These are phyloP conservation scores for Creontiades dilutus DNA, from an alignment of 2,888 invertebrate genomes.

Conservation along the genomic window DNA sequence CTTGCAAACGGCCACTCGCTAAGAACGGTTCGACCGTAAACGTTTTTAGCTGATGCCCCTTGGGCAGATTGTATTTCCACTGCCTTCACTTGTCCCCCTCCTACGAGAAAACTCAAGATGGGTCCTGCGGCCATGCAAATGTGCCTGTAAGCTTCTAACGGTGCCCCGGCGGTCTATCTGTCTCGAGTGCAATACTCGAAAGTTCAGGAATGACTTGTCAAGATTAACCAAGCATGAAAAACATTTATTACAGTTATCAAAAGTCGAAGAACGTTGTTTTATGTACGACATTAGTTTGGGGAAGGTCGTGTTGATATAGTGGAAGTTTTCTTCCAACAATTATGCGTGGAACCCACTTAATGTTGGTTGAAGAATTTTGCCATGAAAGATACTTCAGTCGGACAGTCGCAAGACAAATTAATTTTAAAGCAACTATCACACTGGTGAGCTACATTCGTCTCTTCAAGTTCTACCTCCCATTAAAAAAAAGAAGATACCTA, in stretches of 20 bases:
- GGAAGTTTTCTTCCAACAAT: too few relatives aligned
- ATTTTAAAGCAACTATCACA: too few relatives aligned
- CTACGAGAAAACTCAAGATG: background rate
- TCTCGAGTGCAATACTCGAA: background rate
- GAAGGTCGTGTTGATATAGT: too few relatives aligned
- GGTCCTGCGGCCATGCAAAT: slow-evolving; percentile 8
- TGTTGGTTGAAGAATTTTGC: too few relatives aligned
- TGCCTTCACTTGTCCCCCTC: background rate
- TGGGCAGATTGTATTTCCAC: background rate
- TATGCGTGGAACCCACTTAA: too few relatives aligned
- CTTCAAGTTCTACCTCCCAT: too few relatives aligned
- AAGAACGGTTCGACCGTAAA: background rate
- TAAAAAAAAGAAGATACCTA: too few relatives aligned
- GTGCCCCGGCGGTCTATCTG: background rate
- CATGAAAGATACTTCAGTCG: too few relatives aligned
- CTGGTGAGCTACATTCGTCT: too few relatives aligned
- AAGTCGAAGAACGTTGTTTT: background rate
- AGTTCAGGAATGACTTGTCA: background rate
- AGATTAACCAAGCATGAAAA: background rate
- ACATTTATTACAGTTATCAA: background rate
- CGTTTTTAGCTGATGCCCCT: slow-evolving; percentile 9
- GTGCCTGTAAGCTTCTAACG: slow-evolving; percentile 36
- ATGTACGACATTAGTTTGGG: too few relatives aligned
- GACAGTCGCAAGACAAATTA: too few relatives aligned
- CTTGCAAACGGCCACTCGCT: background rate